Percentiles rank a stretch among this genome's conserved stretches.
phyloP scores from a whole-genome alignment of 2,797 vertebrate genomes.

The Emys orbicularis region DNA sequence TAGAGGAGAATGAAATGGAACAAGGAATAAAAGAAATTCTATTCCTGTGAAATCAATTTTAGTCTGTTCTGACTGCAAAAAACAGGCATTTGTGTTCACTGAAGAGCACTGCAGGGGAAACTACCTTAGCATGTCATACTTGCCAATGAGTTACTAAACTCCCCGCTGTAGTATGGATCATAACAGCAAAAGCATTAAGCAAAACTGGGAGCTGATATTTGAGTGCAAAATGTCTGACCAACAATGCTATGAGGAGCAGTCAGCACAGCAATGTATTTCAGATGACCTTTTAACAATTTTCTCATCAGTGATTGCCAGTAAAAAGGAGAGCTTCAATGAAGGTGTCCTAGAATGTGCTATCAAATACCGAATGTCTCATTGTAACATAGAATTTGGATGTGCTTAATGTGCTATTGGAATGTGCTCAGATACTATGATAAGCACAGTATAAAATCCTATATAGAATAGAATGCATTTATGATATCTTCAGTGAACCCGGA shows the following conservation, averaged over 20 bases:
- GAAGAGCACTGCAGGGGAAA: not conserved
- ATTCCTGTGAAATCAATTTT: not conserved
- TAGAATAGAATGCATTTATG: not conserved
- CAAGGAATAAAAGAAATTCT: not conserved
- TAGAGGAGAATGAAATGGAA: not conserved
- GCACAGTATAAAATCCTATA: not conserved
- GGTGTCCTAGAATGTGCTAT: not conserved
- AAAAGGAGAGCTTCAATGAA: not conserved
- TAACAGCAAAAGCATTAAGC: not conserved
- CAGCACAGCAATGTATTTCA: not conserved
- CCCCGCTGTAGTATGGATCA: not conserved
- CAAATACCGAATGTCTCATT: not conserved
- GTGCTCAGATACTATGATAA: not conserved
- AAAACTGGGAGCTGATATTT: not conserved
- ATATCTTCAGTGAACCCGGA: not conserved
- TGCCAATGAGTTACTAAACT: not conserved
- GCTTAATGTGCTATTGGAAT: not conserved
- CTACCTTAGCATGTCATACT: not conserved
- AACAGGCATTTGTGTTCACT: not conserved
- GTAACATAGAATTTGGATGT: not conserved
- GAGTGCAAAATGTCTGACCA: not conserved
- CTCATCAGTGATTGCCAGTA: not conserved
- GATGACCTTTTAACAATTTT: not conserved
- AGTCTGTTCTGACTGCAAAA: not conserved
- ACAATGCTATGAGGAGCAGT: not conserved